Conservation (phyloP, 2,797 vertebrate genomes). For the Kryptolebias ocellatus region DNA sequence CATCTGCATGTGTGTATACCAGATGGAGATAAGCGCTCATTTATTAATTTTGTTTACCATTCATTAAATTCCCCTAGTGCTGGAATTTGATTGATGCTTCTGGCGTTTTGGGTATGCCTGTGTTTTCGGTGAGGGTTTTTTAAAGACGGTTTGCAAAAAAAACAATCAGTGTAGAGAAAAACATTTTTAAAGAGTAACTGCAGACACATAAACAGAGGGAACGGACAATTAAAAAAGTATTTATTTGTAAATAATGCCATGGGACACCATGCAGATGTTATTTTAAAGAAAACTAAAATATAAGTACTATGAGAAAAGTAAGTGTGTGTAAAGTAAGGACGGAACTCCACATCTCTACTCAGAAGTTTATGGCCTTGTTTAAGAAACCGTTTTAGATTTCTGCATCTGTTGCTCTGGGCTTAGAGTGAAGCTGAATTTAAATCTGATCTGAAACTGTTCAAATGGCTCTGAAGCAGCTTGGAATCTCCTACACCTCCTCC, state of each 20-base stretch:
- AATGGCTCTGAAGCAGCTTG: slow-evolving; percentile 16
- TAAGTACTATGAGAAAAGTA: too few species aligned
- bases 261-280: too few species aligned
- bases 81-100: slow-evolving; percentile 36
- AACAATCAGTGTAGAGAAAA: not conserved
- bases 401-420: slow-evolving; percentile 6
- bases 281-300: not conserved
- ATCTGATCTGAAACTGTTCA: slow-evolving; percentile 27
- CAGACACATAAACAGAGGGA: too few species aligned
- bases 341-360: not conserved
- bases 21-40: slow-evolving; percentile 62
- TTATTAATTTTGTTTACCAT: slow-evolving; percentile 64
- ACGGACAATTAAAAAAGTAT: too few species aligned
- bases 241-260: too few species aligned
- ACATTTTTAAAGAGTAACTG: slow-evolving; percentile 23
- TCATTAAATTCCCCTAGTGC: slow-evolving; percentile 39
- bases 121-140: slow-evolving; percentile 2
- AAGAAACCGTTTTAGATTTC: slow-evolving; percentile 33
- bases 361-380: slow-evolving; percentile 7
- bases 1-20: slow-evolving; percentile 58
- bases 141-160: not conserved
- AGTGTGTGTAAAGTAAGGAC: too few species aligned
- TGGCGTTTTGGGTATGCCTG: slow-evolving; percentile 26
- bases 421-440: slow-evolving; percentile 24
- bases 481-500: slow-evolving; percentile 43